Conservation (phyloP, 2,888 invertebrate species). For the Enoplolaimus lenunculus region DNA sequence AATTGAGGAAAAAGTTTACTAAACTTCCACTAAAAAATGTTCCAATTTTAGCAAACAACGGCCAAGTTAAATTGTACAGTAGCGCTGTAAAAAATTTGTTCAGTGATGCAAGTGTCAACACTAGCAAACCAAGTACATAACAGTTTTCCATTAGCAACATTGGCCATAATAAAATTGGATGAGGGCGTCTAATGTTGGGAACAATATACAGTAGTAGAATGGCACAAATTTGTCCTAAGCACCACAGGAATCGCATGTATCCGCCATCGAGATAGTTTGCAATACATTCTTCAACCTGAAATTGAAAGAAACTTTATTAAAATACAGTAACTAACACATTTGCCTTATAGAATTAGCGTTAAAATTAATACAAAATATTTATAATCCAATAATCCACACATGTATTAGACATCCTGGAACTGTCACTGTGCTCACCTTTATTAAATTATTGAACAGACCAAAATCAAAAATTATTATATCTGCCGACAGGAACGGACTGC, state of each 20-base stretch:
- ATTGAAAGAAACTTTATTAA: too few species aligned
- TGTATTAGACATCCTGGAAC: too few species aligned
- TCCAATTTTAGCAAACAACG: slow-evolving; percentile 11
- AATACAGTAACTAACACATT: too few species aligned
- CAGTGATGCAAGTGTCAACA: slow-evolving; percentile 17
- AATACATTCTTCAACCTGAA: slow-evolving; percentile 33
- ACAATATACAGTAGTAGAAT: slow-evolving; percentile 11
- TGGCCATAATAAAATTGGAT: slow-evolving; percentile 14
- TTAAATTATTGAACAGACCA: slow-evolving; percentile 8
- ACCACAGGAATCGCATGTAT: slow-evolving; percentile 21
- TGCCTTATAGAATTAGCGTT: too few species aligned
- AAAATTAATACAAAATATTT: too few species aligned
- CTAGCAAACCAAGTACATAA: slow-evolving; percentile 17
- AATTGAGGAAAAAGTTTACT: slow-evolving; percentile 20
- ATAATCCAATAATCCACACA: too few species aligned
- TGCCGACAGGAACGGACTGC: slow-evolving; percentile 26
- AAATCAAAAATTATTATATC: slow-evolving; percentile 20
- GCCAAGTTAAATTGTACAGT: slow-evolving; percentile 7
- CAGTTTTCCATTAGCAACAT: slow-evolving; percentile 17
- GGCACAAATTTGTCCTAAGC: slow-evolving; percentile 8
- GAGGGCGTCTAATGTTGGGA: slow-evolving; percentile 8
- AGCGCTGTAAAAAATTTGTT: slow-evolving; percentile 14
- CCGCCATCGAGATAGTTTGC: slow-evolving; percentile 35
- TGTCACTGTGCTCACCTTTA: slow-evolving; percentile 2
- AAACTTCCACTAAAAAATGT: slow-evolving; percentile 15